A percentile compares a stretch with the other conserved stretches of the same genome.
These are phyloP conservation scores for Acanthisitta chloris DNA, from an alignment of 2,113 vertebrate species.

Conservation along the genomic window DNA sequence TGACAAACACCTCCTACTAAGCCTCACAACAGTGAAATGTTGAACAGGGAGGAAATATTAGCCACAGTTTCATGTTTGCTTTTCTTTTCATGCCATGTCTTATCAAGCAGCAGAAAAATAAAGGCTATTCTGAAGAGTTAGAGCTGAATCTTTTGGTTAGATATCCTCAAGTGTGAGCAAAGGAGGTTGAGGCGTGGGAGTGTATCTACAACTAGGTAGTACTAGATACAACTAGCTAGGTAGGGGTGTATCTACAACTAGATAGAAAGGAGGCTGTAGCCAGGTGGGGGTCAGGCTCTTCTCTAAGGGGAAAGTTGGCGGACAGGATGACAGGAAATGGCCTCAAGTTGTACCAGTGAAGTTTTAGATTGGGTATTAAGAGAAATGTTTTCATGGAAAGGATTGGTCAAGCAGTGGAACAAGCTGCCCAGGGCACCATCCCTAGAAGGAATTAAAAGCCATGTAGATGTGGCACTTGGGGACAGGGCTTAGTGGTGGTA, in stretches of 20 bases:
- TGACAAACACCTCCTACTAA: background rate
- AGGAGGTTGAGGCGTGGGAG: background rate
- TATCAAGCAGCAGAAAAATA: background rate
- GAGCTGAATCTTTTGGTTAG: background rate
- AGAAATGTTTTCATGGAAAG: accelerated
- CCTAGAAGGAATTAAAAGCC: background rate
- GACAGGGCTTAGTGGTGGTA: background rate
- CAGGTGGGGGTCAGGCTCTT: background rate
- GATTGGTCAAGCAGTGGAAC: no score
- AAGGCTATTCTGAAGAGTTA: background rate
- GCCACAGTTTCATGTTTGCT: background rate
- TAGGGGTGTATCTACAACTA: accelerated
- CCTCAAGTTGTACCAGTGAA: background rate
- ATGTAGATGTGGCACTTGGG: background rate
- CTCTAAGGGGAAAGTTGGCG: background rate
- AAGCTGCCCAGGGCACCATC: background rate
- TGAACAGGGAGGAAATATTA: accelerated
- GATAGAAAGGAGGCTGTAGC: background rate
- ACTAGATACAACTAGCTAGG: no score
- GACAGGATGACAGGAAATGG: background rate
- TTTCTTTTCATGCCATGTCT: background rate
- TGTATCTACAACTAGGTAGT: accelerated
- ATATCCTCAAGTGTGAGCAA: background rate
- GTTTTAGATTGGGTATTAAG: background rate
- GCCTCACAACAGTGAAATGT: accelerated